phyloP scores from a whole-genome alignment of 1,140 invertebrate genomes.

The Saxidomus purpurata region DNA sequence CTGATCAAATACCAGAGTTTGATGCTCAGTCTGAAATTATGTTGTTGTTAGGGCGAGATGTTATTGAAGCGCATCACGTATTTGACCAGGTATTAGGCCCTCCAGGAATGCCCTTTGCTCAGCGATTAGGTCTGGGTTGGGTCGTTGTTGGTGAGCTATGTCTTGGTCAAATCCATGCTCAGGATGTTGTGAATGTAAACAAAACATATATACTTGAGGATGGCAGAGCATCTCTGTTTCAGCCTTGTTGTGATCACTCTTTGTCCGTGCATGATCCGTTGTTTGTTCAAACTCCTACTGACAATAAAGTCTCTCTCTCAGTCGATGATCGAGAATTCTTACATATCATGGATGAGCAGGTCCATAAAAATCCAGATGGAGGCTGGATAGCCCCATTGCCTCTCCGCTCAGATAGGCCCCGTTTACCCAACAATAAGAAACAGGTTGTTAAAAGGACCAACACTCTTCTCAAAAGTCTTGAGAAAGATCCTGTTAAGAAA shows the following conservation, averaged over 20 bases:
- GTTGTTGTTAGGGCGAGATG: slow-evolving; percentile 64
- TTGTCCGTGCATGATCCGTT: background rate
- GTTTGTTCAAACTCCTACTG: background rate
- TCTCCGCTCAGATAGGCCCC: slow-evolving; percentile 9
- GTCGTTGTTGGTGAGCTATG: slow-evolving; percentile 67
- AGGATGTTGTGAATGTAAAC: background rate
- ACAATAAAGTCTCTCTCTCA: slow-evolving; percentile 15
- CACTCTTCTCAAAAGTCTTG: slow-evolving; percentile 11
- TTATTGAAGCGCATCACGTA: slow-evolving; percentile 62
- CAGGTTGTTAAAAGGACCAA: slow-evolving; percentile 24
- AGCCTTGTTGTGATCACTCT: background rate
- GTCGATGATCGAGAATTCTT: slow-evolving; percentile 27
- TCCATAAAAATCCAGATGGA: slow-evolving; percentile 40
- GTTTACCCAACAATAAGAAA: slow-evolving; percentile 52
- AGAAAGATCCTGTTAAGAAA: slow-evolving; percentile 45
- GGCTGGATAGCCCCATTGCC: slow-evolving; percentile 68
- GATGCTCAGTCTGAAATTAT: background rate
- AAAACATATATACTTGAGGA: background rate
- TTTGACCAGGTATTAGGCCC: slow-evolving; percentile 59
- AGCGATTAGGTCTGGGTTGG: slow-evolving; percentile 63
- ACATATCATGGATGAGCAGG: slow-evolving; percentile 50
- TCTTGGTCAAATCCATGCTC: slow-evolving; percentile 54
- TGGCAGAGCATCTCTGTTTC: background rate
- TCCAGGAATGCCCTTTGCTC: slow-evolving; percentile 54
- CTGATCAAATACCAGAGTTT: slow-evolving; percentile 8